A percentile compares a stretch with the other conserved stretches of the same genome.
Conservation (phyloP, 2,113 vertebrate species). For the Ciconia stormi region DNA sequence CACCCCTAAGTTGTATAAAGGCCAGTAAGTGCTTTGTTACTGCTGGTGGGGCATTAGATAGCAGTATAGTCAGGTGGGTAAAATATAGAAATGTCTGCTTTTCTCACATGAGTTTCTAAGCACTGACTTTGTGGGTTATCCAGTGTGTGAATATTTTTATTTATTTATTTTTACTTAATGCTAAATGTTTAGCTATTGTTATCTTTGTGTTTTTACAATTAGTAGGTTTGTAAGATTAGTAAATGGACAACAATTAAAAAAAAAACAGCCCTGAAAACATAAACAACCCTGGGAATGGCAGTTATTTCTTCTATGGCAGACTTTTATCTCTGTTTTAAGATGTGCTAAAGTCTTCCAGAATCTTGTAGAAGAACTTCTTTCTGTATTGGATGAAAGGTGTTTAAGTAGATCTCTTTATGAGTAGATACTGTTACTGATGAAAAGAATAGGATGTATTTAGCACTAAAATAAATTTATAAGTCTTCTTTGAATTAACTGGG, state of each 20-base stretch:
- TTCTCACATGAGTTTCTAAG: accelerated
- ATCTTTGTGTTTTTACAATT: neutral
- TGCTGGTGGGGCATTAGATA: accelerated
- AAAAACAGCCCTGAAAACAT: neutral
- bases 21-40: accelerated
- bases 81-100: accelerated
- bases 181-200: neutral
- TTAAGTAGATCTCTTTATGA: neutral
- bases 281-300: neutral
- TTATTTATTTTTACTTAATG: neutral
- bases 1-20: neutral
- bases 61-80: accelerated
- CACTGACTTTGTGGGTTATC: neutral
- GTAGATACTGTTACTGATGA: neutral
- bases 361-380: neutral
- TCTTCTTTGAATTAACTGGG: neutral
- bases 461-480: neutral
- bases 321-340: neutral
- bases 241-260: neutral
- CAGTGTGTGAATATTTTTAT: neutral
- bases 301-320: neutral
- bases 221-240: neutral
- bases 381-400: neutral
- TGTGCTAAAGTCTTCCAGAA: neutral
- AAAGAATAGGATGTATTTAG: neutral